Conservation (phyloP, 2,888 invertebrate genomes). For the Zygogramma bicolorata region DNA sequence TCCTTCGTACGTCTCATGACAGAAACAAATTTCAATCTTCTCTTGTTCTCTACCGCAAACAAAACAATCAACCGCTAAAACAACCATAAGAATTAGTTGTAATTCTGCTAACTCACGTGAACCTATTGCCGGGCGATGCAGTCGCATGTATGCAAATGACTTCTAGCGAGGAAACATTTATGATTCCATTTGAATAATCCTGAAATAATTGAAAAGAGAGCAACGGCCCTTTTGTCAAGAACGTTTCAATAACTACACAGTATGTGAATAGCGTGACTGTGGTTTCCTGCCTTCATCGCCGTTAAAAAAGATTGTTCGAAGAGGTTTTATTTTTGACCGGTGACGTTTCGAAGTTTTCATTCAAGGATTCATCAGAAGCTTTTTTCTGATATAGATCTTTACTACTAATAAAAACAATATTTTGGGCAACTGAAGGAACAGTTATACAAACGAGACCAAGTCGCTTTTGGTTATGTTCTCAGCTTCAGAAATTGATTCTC, state of each 20-base stretch:
- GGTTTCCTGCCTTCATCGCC: background rate
- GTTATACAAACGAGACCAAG: too few relatives aligned
- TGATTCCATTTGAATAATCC: conserved; percentile 42
- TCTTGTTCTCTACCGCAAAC: background rate
- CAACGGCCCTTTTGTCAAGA: background rate
- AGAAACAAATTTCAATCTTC: background rate
- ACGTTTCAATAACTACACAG: background rate
- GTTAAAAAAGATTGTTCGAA: too few relatives aligned
- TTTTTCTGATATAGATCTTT: too few relatives aligned
- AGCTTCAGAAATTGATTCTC: too few relatives aligned
- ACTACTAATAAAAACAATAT: too few relatives aligned
- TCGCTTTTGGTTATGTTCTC: too few relatives aligned
- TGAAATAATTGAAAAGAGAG: background rate
- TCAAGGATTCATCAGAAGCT: too few relatives aligned
- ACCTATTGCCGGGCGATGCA: conserved; percentile 33
- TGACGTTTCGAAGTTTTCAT: too few relatives aligned
- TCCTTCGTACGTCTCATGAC: too few relatives aligned
- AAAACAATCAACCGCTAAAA: background rate
- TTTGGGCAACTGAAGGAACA: too few relatives aligned
- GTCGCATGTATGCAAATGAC: conserved; percentile 43
- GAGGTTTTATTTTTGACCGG: too few relatives aligned
- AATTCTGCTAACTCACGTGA: conserved; percentile 39
- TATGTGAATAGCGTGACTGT: background rate
- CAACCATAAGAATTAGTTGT: conserved; percentile 19
- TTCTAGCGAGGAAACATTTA: conserved; percentile 32